These are phyloP conservation scores for Cynopterus sphinx DNA, from an alignment of 2,797 vertebrate genomes.

Conservation along the genomic window DNA sequence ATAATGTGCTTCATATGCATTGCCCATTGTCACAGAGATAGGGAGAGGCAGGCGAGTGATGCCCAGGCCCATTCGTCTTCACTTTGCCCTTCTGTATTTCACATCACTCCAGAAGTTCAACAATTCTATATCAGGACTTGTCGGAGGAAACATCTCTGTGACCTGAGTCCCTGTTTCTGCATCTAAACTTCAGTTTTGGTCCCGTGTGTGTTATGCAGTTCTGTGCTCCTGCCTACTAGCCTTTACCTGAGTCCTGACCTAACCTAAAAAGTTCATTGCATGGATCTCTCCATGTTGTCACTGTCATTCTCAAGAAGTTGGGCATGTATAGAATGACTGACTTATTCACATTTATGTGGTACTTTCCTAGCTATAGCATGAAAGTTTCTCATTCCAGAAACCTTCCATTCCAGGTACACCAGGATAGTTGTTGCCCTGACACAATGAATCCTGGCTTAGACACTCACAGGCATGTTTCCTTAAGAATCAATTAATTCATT, in stretches of 20 bases:
- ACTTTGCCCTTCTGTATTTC: background rate
- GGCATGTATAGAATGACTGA: fast-evolving
- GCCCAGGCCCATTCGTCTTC: background rate
- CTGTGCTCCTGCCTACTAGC: background rate
- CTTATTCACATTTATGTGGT: background rate
- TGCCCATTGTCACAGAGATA: background rate
- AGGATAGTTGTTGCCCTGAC: background rate
- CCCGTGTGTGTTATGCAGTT: background rate
- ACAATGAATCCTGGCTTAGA: background rate
- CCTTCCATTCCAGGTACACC: background rate
- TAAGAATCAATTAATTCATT: background rate
- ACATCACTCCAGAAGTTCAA: background rate
- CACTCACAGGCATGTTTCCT: background rate
- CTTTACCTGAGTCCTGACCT: background rate
- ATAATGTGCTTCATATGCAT: background rate
- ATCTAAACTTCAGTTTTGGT: background rate
- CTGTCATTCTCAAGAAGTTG: background rate
- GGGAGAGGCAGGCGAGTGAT: background rate
- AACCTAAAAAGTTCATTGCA: background rate
- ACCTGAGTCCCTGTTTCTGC: background rate
- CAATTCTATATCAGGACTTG: background rate
- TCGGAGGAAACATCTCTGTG: background rate
- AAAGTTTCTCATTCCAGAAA: background rate
- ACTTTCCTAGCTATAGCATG: background rate
- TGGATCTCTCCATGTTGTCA: background rate